Conservation (phyloP, 2,888 invertebrate genomes). For the Cinara cedri region DNA sequence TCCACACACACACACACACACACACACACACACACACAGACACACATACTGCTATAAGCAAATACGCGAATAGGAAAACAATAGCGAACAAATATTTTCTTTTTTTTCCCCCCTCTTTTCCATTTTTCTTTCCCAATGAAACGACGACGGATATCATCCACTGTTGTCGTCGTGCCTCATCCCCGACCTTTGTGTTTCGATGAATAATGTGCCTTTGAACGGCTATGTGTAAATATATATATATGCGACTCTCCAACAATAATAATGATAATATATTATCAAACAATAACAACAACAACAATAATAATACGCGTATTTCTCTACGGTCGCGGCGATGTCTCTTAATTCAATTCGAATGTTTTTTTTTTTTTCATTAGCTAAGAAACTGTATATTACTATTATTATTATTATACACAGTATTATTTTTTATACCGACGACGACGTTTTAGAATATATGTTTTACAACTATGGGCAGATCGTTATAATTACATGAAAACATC, state of each 20-base stretch:
- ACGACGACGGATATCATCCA: not conserved
- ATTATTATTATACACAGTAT: too few species aligned
- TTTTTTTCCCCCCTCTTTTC: not conserved
- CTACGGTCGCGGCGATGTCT: not conserved
- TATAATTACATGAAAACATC: too few species aligned
- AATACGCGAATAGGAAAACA: constrained; percentile 16
- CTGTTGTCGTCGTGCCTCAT: not conserved
- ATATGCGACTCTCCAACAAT: not conserved
- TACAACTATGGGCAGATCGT: too few species aligned
- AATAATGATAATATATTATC: not conserved
- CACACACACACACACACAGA: not conserved
- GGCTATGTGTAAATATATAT: not conserved
- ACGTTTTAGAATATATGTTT: too few species aligned
- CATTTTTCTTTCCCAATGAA: not conserved
- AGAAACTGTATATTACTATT: too few species aligned
- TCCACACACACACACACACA: not conserved
- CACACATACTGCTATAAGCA: not conserved
- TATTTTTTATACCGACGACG: too few species aligned
- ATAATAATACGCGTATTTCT: not conserved
- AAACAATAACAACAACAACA: not conserved
- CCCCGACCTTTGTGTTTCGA: constrained; percentile 1
- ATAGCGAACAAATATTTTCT: not conserved
- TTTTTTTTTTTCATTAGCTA: constrained; percentile 3
- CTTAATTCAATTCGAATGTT: not conserved
- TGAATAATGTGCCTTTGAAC: constrained; percentile 22